Evolutionary conservation across 2,888 invertebrate genomes (phyloP), one percentile per base, ranked within the genome.

Genomic region (Tinea semifulvella): DNA sequence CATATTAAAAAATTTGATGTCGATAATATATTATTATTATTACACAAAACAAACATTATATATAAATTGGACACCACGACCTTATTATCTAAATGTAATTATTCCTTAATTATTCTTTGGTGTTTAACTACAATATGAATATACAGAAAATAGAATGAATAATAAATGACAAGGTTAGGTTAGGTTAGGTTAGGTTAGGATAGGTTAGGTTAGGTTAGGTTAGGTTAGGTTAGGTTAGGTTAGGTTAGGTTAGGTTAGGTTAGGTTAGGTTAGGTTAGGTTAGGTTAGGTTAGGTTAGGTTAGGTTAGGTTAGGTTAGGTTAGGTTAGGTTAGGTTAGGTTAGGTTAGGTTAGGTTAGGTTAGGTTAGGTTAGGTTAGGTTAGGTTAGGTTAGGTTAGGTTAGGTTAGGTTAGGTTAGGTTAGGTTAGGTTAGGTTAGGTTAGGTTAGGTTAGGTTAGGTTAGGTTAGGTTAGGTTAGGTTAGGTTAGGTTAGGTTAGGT

Each of bases 251-350:
- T 44, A 44, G 44, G 44, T 44, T 44, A 44, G 44, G 44, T 44
- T 44, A 35, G 44, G 44, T 44, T 44, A 44, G 44, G 44, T 44
- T 35, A 44, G 43, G 43, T 39, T 39, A 11, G 18, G 18, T 17
- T 39, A 17, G 17, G 22, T 44, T 44, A 46, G 46, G 46, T 46
- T 46, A 42, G 46, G 46, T 46, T 46, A 42, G 45, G 45, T 45
- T 45, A 39, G 45, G 45, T 45, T 45, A 39, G 45, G 42, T 40
- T 46, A 42, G 46, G 46, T 46, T 46, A 46, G 46, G 46, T 46
- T 46, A 46, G 46, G 46, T 46, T 46, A 46, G 46, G 46, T 46
- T 46, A 46, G 46, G 46, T 46, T 46, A 42, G 46, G 46, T 46
- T 46, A 39, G 46, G 46, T 42, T 46, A 46, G 46, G 46, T 44